Conservation (phyloP, 2,113 vertebrate genomes). For the Embiotoca jacksoni region DNA sequence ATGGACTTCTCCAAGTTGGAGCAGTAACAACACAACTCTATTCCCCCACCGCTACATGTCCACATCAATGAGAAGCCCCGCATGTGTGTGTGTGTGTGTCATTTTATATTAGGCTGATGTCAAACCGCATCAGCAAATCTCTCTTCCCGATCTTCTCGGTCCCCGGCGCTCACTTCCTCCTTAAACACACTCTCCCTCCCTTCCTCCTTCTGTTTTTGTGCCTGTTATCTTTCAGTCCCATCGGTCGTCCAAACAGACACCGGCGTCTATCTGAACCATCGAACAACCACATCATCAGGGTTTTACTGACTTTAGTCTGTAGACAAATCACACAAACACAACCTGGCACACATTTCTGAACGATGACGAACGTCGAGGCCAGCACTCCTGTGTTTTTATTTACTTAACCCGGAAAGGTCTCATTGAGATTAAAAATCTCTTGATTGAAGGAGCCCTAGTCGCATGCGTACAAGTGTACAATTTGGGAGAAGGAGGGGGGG, state of each 20-base stretch:
- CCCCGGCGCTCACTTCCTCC: slow-evolving; percentile 16
- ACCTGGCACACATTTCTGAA: background rate
- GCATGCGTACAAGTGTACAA: too few relatives aligned
- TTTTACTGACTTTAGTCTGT: slow-evolving; percentile 1
- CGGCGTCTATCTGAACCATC: background rate
- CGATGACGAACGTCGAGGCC: background rate
- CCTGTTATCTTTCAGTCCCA: slow-evolving; percentile 24
- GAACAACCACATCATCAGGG: slow-evolving; percentile 9
- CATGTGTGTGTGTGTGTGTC: background rate
- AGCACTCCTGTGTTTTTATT: too few relatives aligned
- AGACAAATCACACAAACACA: background rate
- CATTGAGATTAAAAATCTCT: too few relatives aligned
- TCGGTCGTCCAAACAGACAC: background rate
- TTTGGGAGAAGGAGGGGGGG: too few relatives aligned
- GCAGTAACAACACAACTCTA: slow-evolving; percentile 33
- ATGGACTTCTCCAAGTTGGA: slow-evolving; percentile 8
- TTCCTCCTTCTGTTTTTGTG: background rate
- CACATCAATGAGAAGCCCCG: slow-evolving; percentile 5
- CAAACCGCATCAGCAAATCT: slow-evolving; percentile 42
- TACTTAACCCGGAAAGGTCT: too few relatives aligned
- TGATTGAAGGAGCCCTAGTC: too few relatives aligned
- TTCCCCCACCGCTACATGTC: slow-evolving; percentile 16
- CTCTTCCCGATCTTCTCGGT: slow-evolving; percentile 8
- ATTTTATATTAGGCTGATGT: slow-evolving; percentile 50
- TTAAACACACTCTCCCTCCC: background rate